phyloP scores from a whole-genome alignment of 2,113 vertebrate species.

The Sisor rabdophorus region DNA sequence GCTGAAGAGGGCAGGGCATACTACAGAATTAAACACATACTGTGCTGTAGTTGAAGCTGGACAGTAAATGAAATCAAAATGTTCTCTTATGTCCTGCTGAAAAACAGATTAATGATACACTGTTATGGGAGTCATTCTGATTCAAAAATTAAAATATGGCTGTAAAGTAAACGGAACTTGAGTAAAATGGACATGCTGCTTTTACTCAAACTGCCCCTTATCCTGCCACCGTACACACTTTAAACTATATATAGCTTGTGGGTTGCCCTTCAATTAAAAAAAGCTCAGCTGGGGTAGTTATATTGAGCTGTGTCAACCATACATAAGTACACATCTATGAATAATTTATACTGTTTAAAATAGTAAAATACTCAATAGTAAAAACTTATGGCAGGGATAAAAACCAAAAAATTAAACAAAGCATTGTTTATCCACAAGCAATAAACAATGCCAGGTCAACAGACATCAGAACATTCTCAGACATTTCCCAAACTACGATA shows the following conservation, averaged over 20 bases:
- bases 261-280: not conserved
- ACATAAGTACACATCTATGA: no score
- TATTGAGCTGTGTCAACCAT: not conserved
- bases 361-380: not conserved
- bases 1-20: no score
- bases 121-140: conserved; percentile 44
- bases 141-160: not conserved
- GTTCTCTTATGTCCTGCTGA: no score
- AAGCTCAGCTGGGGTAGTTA: not conserved
- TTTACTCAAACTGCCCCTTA: not conserved
- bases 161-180: not conserved
- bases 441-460: not conserved
- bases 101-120: no score
- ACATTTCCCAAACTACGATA: not conserved
- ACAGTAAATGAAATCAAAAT: not conserved
- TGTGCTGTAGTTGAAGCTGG: no score
- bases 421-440: not conserved
- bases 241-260: not conserved
- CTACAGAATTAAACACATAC: no score
- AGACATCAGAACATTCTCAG: conserved; percentile 10
- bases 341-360: not conserved
- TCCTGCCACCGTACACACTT: not conserved
- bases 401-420: not conserved
- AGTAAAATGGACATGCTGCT: not conserved
- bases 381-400: no score